Base-by-base conservation (phyloP, 1,140 invertebrate species). In the Dufourea novaeangliae region DNA sequence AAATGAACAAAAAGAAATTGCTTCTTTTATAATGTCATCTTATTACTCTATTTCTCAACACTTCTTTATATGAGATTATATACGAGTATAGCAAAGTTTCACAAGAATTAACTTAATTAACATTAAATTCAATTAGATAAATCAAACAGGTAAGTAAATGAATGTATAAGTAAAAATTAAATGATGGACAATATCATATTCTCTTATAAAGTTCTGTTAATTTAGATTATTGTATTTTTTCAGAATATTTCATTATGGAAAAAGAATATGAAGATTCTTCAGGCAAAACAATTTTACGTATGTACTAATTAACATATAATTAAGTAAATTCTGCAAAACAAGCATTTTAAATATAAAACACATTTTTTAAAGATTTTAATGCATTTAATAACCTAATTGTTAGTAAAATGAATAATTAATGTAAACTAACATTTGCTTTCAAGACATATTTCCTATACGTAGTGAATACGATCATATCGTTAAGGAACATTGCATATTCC, bases 401-500 rank as follows among this genome's bases (percentile, higher is more conserved):
- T n/a, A n/a, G 10, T n/a, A 50, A 50, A 50, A 46, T 46, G 17
- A 46, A n/a, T 17, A 20, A 1, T 4, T 46, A 46, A 20, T 46
- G 14, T 5, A n/a, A 46, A 46, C n/a, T 50, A 50, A 50, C n/a
- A 50, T 20, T 52, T 66, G 1, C 29, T n/a, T 66, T 75, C 4
- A 44, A 75, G 64, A 75, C 14, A 12, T 68, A n/a, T 75, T 34
- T 12, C 27, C 72, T 12, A 6, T 0, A 10, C 12, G n/a, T 8
- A 1, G 7, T 5, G n/a, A 44, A 10, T 2, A 2, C 8, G 11
- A 10, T 20, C 22, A 5, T 0, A 39, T 22, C 1, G 37, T 32
- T 39, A 32, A 5, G n/a, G n/a, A 62, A 17, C 7, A 62, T 20
- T 14, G 62, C 17, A 8, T 22, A 14, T 11, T 32, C 20, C 7